Percentiles rank a stretch among this genome's conserved stretches.
Conservation (phyloP, 2,888 invertebrate genomes). For the Caenorhabditis afra region DNA sequence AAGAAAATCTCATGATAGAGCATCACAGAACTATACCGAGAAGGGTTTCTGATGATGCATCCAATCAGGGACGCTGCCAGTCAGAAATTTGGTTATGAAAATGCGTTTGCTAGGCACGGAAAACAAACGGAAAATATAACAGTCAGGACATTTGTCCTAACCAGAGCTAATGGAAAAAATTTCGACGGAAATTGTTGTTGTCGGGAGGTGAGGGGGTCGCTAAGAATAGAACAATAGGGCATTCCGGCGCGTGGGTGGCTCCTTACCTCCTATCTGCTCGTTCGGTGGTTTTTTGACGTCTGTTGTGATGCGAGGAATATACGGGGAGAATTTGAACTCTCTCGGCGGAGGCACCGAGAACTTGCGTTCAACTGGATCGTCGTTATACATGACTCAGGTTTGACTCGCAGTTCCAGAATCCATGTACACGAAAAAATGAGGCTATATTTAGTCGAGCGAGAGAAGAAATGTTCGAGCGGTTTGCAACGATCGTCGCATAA, state of each 20-base stretch:
- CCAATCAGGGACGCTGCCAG: conserved; percentile 4
- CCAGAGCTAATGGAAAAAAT: too few relatives aligned
- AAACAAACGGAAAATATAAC: not conserved
- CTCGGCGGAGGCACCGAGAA: conserved; percentile 64
- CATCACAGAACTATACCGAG: conserved; percentile 12
- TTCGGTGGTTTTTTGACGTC: conserved; percentile 43
- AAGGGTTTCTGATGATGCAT: conserved; percentile 16
- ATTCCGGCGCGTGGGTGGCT: conserved; percentile 1
- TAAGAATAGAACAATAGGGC: conserved; percentile 27
- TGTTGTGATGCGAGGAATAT: conserved; percentile 53
- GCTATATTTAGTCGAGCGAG: conserved; percentile 31
- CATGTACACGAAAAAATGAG: conserved; percentile 50
- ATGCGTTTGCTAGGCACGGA: conserved; percentile 22
- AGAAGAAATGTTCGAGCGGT: conserved; percentile 14
- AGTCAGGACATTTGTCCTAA: too few relatives aligned
- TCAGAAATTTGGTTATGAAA: conserved; percentile 22
- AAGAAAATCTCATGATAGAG: conserved; percentile 46
- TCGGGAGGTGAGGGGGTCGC: not conserved
- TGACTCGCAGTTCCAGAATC: conserved; percentile 35
- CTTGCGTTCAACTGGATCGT: conserved; percentile 59
- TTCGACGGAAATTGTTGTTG: too few relatives aligned
- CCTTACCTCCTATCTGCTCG: conserved; percentile 47
- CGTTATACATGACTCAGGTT: conserved; percentile 46
- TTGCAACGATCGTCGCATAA: conserved; percentile 38
- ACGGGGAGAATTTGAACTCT: conserved; percentile 63